Conservation (phyloP, 2,797 vertebrate genomes). For the Catamblyrhynchus diadema region DNA sequence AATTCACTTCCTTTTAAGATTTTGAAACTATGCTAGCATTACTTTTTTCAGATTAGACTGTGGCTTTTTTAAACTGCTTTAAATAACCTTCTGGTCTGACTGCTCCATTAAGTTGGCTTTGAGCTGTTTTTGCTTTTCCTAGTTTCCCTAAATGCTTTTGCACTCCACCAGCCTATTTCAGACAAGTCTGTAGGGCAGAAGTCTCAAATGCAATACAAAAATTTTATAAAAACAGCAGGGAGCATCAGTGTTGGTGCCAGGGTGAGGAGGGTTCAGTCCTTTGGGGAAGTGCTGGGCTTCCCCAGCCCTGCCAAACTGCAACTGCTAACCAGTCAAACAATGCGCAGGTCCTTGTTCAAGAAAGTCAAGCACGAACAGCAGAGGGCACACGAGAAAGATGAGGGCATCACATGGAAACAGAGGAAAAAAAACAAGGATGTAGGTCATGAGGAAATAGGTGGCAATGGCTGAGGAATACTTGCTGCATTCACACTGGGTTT, state of each 20-base stretch:
- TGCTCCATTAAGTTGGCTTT: neutral
- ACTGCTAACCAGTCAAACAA: neutral
- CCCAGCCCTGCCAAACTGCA: neutral
- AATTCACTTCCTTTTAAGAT: neutral
- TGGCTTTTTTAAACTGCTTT: neutral
- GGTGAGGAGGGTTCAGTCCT: neutral
- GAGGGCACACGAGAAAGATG: neutral
- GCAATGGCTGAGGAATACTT: neutral
- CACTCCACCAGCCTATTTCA: neutral
- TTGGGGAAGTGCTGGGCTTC: accelerated
- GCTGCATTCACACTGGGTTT: neutral
- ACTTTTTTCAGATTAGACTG: neutral
- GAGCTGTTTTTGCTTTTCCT: neutral
- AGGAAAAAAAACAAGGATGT: neutral
- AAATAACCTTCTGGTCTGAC: neutral
- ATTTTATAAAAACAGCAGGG: neutral
- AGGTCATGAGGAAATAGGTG: neutral
- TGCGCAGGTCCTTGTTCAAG: neutral
- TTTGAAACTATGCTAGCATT: neutral
- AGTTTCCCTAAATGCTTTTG: neutral
- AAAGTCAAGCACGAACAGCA: neutral
- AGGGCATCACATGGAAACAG: neutral
- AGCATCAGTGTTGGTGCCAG: neutral
- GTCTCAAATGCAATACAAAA: neutral
- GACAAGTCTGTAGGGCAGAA: neutral